Base-by-base conservation (phyloP, 2,888 invertebrate genomes). In the Mamestra brassicae region DNA sequence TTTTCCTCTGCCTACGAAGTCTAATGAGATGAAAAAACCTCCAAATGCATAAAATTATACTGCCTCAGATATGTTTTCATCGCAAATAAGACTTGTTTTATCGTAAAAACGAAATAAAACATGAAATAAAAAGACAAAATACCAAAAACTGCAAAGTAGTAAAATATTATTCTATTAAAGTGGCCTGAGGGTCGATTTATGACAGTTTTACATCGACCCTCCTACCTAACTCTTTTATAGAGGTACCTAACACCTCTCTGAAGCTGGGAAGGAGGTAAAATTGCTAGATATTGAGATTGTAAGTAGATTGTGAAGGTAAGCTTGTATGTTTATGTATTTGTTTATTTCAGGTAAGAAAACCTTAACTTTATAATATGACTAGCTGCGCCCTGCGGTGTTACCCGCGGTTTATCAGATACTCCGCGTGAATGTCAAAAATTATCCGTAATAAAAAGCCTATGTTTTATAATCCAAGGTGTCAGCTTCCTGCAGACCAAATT, bases 131-230 rank as follows among this genome's bases (percentile, higher is more conserved):
- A 55, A 62, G 54, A 17, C 26, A 42, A 52, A 52, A 36, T n/a
- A 60, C n/a, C 17, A 36, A 68, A 57, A 74, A 52, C 13, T 78
- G 11, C 11, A 61, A 45, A 55, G 55, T 26, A 17, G 62, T 71
- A 64, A 71, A 64, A 68, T 69, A 34, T 64, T 50, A 50, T n/a
- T 69, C n/a, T 64, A 26, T 62, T 70, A 69, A 13, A 60, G 36
- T 61, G 15, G 26, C 36, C 10, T 17, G 17, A 66, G 17, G 47
- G 65, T 36, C 60, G 10, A 42, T 55, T 60, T 60, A 80, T 36
- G 58, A 17, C 38, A n/a, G 7, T 80, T 80, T 76, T 70, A 76
- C 63, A 34, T 55, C 6, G 50, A 42, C 64, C 60, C 47, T 60
- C 36, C 13, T 45, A 52, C 60, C 55, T 38, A 68, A 17, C 11